Conservation (phyloP, 2,888 invertebrate species). For the Noctuana brunneofusca region DNA sequence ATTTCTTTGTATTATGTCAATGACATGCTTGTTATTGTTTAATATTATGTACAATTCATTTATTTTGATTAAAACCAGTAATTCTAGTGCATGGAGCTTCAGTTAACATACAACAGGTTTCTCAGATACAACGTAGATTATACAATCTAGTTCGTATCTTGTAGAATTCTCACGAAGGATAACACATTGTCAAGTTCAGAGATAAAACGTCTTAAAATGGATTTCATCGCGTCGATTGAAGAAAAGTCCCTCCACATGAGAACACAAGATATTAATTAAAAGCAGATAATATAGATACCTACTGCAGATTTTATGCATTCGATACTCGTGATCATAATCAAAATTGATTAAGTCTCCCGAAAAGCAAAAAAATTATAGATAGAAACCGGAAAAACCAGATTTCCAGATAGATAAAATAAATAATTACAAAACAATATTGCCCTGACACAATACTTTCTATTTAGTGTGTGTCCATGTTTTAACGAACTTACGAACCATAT, state of each 20-base stretch:
- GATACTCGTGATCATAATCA: too few species aligned
- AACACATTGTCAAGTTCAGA: neutral
- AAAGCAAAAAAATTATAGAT: neutral
- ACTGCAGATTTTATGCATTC: too few species aligned
- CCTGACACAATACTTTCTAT: too few species aligned
- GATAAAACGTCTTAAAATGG: too few species aligned
- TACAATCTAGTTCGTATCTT: neutral
- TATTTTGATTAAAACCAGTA: conserved; percentile 1
- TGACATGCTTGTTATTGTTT: neutral
- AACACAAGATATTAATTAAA: too few species aligned
- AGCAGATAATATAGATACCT: too few species aligned
- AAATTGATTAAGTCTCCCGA: neutral
- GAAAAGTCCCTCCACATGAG: too few species aligned
- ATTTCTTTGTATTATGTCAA: neutral
- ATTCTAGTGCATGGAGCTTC: neutral
- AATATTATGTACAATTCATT: neutral
- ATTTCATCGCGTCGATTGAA: too few species aligned
- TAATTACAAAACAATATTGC: neutral
- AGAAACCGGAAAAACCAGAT: neutral
- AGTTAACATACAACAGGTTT: neutral
- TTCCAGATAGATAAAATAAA: neutral
- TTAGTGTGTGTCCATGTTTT: too few species aligned
- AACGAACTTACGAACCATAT: too few species aligned
- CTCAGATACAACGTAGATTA: neutral
- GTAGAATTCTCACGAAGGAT: neutral